These are phyloP conservation scores for Tautogolabrus adspersus DNA, from an alignment of 2,113 vertebrate genomes.

Conservation along the genomic window DNA sequence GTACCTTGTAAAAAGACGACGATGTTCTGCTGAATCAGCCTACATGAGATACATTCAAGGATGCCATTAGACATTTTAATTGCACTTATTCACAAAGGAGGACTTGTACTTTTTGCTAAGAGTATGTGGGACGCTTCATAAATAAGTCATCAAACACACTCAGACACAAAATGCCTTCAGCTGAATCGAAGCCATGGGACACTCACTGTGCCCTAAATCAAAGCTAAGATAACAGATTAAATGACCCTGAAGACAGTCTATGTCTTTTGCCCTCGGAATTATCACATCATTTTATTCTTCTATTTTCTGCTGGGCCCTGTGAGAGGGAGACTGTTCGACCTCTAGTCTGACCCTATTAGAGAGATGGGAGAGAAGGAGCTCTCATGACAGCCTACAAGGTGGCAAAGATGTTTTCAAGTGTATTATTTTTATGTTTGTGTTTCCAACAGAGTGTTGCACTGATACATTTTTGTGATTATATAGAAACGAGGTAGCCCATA, in stretches of 20 bases:
- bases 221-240: slow-evolving; percentile 37
- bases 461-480: neutral
- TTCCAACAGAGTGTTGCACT: neutral
- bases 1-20: neutral
- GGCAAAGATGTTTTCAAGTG: neutral
- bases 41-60: slow-evolving; percentile 10
- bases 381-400: slow-evolving; percentile 20
- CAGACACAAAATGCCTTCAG: slow-evolving; percentile 22
- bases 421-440: slow-evolving; percentile 26
- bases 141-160: slow-evolving; percentile 57
- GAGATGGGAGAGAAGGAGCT: slow-evolving; percentile 35
- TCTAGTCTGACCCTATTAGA: slow-evolving; percentile 49
- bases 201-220: slow-evolving; percentile 34
- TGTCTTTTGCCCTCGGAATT: slow-evolving; percentile 38
- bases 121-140: slow-evolving; percentile 24
- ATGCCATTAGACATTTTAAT: slow-evolving; percentile 36
- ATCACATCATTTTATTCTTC: slow-evolving; percentile 43
- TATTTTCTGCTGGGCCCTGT: slow-evolving; percentile 48
- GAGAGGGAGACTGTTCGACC: slow-evolving; percentile 43
- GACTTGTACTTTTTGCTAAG: slow-evolving; percentile 12
- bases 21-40: neutral
- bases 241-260: slow-evolving; percentile 44
- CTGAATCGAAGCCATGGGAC: slow-evolving; percentile 12
- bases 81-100: slow-evolving; percentile 25
- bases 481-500: neutral